phyloP scores from a whole-genome alignment of 2,113 vertebrate genomes.

The Hippocampus barbouri region DNA sequence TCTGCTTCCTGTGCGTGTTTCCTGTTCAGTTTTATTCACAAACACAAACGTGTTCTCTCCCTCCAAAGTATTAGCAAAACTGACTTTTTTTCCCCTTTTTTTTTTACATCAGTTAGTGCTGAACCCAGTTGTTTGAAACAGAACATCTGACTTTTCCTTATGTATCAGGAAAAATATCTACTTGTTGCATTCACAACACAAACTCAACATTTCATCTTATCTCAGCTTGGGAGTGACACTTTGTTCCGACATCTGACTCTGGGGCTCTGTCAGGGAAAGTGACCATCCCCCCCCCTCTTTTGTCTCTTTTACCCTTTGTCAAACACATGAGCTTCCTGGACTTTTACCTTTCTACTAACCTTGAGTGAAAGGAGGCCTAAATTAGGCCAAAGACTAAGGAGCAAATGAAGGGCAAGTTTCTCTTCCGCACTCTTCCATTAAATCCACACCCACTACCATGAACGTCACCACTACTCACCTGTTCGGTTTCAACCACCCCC shows the following conservation, averaged over 20 bases:
- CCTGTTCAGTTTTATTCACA: conserved; percentile 8
- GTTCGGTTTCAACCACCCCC: conserved; percentile 24
- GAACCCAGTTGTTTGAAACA: conserved; percentile 4
- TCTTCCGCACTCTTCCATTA: neutral
- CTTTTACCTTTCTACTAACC: conserved; percentile 44
- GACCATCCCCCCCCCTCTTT: conserved; percentile 1
- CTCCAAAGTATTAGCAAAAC: neutral
- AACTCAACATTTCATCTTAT: conserved; percentile 42
- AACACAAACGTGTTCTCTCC: neutral
- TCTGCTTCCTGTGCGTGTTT: conserved; percentile 4
- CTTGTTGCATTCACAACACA: conserved; percentile 32
- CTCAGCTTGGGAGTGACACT: conserved; percentile 2
- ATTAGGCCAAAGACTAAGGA: conserved; percentile 2
- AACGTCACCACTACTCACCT: conserved; percentile 31
- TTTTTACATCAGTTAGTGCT: neutral
- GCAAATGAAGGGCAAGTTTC: conserved; percentile 34
- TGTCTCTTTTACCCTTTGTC: conserved; percentile 8
- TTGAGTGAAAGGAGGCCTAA: neutral
- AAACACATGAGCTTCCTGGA: conserved; percentile 22
- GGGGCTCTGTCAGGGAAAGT: neutral
- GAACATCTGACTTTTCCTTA: conserved; percentile 7
- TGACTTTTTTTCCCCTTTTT: no score
- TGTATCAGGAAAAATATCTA: neutral
- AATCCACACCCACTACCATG: neutral
- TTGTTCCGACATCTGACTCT: conserved; percentile 2